Conservation (phyloP, 2,797 vertebrate genomes). For the Phoebastria nigripes region DNA sequence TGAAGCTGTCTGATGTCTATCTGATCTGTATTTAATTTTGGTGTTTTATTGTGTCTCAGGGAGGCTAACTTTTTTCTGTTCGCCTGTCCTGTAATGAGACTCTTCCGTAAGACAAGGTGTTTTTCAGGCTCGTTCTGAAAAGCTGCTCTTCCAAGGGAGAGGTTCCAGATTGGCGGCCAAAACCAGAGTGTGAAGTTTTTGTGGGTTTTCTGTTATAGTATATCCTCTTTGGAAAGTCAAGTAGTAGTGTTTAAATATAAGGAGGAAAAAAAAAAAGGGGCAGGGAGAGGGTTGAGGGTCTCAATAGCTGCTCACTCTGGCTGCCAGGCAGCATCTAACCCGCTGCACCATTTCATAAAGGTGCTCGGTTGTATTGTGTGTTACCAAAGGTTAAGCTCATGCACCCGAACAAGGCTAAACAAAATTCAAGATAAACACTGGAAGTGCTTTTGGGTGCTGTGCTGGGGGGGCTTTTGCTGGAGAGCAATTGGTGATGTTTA, state of each 20-base stretch:
- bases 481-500: neutral
- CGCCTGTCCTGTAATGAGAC: neutral
- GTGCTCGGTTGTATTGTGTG: neutral
- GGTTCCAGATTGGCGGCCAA: neutral
- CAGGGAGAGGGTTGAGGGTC: neutral
- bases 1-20: neutral
- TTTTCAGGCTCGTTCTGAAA: neutral
- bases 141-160: neutral
- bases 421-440: neutral
- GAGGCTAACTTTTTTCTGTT: neutral
- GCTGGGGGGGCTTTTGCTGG: neutral
- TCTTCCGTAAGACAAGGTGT: neutral
- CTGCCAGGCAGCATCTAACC: neutral
- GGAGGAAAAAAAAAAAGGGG: too few relatives aligned
- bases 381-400: neutral
- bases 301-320: neutral
- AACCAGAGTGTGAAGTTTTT: neutral
- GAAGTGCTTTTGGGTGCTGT: neutral
- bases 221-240: neutral
- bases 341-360: neutral
- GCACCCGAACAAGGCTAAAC: neutral
- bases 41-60: neutral
- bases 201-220: neutral
- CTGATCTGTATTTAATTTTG: neutral
- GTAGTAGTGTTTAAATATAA: neutral